Evolutionary conservation across 1,140 invertebrate species (phyloP), one percentile per base, ranked within the genome.

Genomic region (Drosophila aff.): DNA sequence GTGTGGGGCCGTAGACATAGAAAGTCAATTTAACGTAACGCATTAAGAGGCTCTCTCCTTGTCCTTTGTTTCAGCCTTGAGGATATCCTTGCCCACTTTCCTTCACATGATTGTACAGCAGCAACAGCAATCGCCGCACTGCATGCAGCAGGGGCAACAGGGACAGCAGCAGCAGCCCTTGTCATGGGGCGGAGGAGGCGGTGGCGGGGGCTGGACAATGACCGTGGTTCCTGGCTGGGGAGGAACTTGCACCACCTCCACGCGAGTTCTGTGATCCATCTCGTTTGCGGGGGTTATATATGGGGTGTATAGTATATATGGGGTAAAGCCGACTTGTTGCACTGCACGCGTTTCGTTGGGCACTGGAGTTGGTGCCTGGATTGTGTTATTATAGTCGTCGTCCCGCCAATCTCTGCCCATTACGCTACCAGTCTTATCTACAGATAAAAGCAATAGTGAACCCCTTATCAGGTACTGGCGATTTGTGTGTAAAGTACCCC

Each of bases 1-100:
- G 26, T 50, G 41, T 79, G 66, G 53, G 62, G n/a, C 60, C 67
- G 58, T 67, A 72, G 72, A 72, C 78, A 84, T 81, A 84, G 81
- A 77, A 90, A 85, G 81, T 90, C 85, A 90, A 90, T 91, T 90
- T 85, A 85, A 90, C 66, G 85, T 90, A 82, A 85, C 65, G 66
- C 66, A 90, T 85, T 90, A 82, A 63, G 76, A 79, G 79, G 15
- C 53, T 23, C 36, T 11, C 64, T 81, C 69, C 59, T 44, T 67
- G 57, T 61, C 63, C 73, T 55, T 80, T 86, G 78, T 66, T 76
- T 44, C 11, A 13, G 18, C 18, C 9, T 44, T 2, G 43, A 41
- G 18, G 18, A 9, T 3, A 36, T 15, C 18, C 13, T 5, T 6
- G 8, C 2, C 23, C 21, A 26, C 26, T n/a, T 53, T 43, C 16